Conservation (phyloP, 2,888 invertebrate genomes). For the Frankliniella fusca region DNA sequence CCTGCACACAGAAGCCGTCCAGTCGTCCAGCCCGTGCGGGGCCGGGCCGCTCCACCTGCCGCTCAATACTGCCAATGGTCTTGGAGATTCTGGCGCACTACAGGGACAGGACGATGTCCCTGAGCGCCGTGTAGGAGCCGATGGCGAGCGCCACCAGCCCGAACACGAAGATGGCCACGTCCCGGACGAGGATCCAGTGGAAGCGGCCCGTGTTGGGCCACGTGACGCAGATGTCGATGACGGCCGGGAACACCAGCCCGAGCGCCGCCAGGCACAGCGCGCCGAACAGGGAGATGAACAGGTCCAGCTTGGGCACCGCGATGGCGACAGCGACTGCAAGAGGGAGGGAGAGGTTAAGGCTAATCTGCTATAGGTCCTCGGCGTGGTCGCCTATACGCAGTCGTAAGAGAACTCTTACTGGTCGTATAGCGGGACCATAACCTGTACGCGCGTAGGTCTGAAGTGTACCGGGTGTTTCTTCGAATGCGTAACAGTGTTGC, state of each 20-base stretch:
- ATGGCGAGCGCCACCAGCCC: constrained; percentile 54
- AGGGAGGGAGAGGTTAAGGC: constrained; percentile 12
- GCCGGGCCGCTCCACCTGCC: too few species aligned
- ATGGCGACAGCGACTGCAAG: constrained; percentile 68
- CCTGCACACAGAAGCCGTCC: too few species aligned
- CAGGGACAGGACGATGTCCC: constrained; percentile 51
- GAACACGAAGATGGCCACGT: constrained; percentile 52
- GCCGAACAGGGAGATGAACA: constrained; percentile 73
- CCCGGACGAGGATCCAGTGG: constrained; percentile 50
- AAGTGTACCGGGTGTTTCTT: too few species aligned
- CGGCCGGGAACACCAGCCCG: constrained; percentile 69
- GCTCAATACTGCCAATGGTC: too few species aligned
- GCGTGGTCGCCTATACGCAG: too few species aligned
- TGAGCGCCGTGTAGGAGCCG: constrained; percentile 56
- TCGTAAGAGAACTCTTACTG: too few species aligned
- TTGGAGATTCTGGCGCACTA: constrained; percentile 22
- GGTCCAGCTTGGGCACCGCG: constrained; percentile 63
- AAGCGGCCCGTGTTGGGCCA: constrained; percentile 59
- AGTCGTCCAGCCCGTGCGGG: too few species aligned
- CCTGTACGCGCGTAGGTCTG: too few species aligned
- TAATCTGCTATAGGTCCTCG: too few species aligned
- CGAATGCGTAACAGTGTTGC: too few species aligned
- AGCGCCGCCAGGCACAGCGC: constrained; percentile 68
- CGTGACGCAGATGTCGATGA: constrained; percentile 67
- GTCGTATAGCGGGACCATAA: too few species aligned